Evolutionary conservation across 1,140 invertebrate genomes (phyloP), one percentile per base, ranked within the genome.

Genomic region (Lysiphlebus fabarum): DNA sequence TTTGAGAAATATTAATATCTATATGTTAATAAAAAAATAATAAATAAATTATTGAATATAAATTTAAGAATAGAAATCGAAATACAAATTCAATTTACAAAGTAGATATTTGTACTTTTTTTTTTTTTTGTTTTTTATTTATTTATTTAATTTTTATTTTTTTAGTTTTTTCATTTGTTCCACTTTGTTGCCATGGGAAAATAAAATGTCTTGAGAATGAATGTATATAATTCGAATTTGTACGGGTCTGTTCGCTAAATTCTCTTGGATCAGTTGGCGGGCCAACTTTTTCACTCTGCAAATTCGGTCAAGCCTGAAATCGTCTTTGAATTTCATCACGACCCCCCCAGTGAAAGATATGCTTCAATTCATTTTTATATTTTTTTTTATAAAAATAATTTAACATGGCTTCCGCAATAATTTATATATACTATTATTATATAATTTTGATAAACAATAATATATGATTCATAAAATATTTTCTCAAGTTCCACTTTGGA

Each of bases 231-330:
- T 33, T 57, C 10, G 38, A 41, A n/a, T 26, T 44, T 26, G 17
- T 26, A 26, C 17, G 17, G 17, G 17, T 43, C 7, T 43, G 12
- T 43, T 50, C 57, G 56, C 14, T 10, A 51, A 55, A 7, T 51
- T 37, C 49, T 51, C 49, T 51, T 36, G 49, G 34, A 51, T 55
- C 53, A 55, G 53, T 58, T 49, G 57, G 57, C 33, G 34, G 40
- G 26, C 41, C 62, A 70, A 75, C 56, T 75, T 74, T 75, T 76
- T 74, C 71, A 75, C 70, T 73, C 71, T 73, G 63, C 65, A 62
- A 62, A 66, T 58, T 62, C 71, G 71, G 68, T 72, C 70, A 74
- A 67, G 67, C 70, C 71, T 73, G 72, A 75, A 75, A 76, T 75
- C 68, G 69, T 61, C 64, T 62, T 62, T 67, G 17, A 1, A 4